Percentiles rank a stretch among this genome's conserved stretches.
Conservation (phyloP, 2,797 vertebrate species). For the Coregonus sp. region DNA sequence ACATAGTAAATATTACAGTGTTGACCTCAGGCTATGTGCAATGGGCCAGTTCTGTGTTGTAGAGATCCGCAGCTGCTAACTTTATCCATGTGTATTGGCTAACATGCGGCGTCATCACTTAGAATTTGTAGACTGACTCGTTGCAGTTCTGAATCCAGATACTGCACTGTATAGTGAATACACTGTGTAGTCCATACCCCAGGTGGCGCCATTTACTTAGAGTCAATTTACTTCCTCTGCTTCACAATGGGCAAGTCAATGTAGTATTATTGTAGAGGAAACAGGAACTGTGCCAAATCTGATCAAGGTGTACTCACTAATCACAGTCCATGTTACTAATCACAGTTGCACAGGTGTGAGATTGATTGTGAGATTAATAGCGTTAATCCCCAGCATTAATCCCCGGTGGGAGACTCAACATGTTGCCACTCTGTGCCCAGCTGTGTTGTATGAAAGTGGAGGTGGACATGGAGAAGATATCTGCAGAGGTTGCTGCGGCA, state of each 20-base stretch:
- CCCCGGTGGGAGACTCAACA: neutral
- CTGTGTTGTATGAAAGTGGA: slow-evolving; percentile 95
- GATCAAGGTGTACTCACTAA: neutral
- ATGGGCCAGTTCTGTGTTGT: slow-evolving; percentile 43
- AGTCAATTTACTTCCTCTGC: neutral
- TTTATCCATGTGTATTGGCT: slow-evolving; percentile 57
- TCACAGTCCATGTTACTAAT: neutral
- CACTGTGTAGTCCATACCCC: slow-evolving; percentile 32
- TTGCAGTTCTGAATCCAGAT: slow-evolving; percentile 38
- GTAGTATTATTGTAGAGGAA: neutral
- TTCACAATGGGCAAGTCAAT: neutral
- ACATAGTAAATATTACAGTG: slow-evolving; percentile 19
- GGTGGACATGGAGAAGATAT: slow-evolving; percentile 99
- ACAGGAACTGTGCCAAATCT: neutral
- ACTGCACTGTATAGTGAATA: slow-evolving; percentile 27
- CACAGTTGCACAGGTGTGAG: neutral
- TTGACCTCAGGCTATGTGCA: slow-evolving; percentile 38
- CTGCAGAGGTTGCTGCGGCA: slow-evolving; percentile 92
- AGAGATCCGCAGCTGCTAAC: slow-evolving; percentile 61
- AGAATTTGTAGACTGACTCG: slow-evolving; percentile 40
- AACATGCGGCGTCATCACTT: slow-evolving; percentile 41
- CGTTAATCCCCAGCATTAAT: neutral
- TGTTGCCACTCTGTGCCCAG: slow-evolving; percentile 57
- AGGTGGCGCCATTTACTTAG: slow-evolving; percentile 61
- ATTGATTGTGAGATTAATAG: neutral